Evolutionary conservation across 1,140 invertebrate genomes (phyloP), one percentile per base, ranked within the genome.

Genomic region (Bilobella aurantiaca): DNA sequence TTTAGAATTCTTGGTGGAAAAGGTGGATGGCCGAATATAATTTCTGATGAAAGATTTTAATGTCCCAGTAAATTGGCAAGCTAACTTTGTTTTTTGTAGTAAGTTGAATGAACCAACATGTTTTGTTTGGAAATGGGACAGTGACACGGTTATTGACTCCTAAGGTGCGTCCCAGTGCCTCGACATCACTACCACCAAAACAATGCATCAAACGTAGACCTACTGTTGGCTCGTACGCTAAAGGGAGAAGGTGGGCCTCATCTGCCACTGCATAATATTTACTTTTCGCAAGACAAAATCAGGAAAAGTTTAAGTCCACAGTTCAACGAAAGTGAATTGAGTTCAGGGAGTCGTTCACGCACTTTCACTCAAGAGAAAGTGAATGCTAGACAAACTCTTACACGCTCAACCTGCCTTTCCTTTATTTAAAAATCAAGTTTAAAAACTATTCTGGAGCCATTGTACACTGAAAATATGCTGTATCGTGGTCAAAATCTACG

Each of bases 281-380:
- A 42, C 37, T 42, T 42, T 12, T 8, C n/a, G 8, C 37, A 8
- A 42, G 37, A 12, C 37, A 42, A 12, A 42, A n/a, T 8, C 8
- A 53, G 3, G 14, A 53, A 53, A 23, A 23, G 49, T 23, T 53
- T 53, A 53, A 42, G 8, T 42, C 49, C 49, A 5, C 34, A 42
- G 14, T 23, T 53, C 49, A 53, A 12, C 25, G 49, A 53, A 53
- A 53, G 49, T 53, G 49, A 53, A 53, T 53, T 23, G 3, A 53
- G 23, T 53, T 53, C 49, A n/a, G n/a, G n/a, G n/a, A n/a, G 12
- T 23, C 23, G 14, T 23, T 14, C 14, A 23, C 49, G 49, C 49
- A 53, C 49, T 53, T 53, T 53, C 49, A 18, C 49, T 53, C 49
- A 53, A 53, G 49, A 18, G 25, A 53, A 53, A 53, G 49, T 53